Evolutionary conservation across 2,113 vertebrate species (phyloP), one percentile per base, ranked within the genome.

Genomic region (Nycticorax nycticorax): DNA sequence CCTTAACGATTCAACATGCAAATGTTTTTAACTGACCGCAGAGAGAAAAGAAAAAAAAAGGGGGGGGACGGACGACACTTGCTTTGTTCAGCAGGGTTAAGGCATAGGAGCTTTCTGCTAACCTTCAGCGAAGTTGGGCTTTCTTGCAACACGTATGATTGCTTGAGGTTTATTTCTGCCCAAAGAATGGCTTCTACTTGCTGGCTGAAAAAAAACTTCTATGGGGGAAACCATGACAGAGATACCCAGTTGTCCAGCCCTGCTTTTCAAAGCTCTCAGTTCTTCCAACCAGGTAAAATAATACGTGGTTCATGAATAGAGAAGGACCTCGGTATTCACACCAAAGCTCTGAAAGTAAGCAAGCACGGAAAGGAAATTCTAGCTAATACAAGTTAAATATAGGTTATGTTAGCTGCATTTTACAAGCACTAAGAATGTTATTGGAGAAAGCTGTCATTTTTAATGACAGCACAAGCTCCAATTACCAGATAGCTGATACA

Each of bases 391-490:
- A 97, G 98, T 98, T 98, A 98, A 98, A 98, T 98, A 98, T 98
- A 98, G 98, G 98, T 97, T 96, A 95, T 96, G 96, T 97, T 96
- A 97, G 94, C 98, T 98, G 97, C 97, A 97, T 98, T 98, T 98
- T 98, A 98, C 97, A 98, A 98, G 98, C 97, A 95, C 96, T 95
- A 86, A 94, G 98, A 91, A 96, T 96, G 95, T 97, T 97, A 98
- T 97, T 97, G 97, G 98, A 98, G 97, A 98, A 98, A 98, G 97
- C 98, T 98, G 98, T 98, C 98, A 98, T 98, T 98, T 98, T 97
- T 98, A 98, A 98, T 98, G 98, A 98, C 97, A 98, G 98, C 98
- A 97, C 97, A 97, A 98, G 97, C 98, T 97, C 98, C 98, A 98
- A 98, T 98, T 98, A 98, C 98, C 97, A 94, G 96, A 96, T 95